Evolutionary conservation across 2,888 invertebrate genomes (phyloP).

Genomic region (Amiota mariae): DNA sequence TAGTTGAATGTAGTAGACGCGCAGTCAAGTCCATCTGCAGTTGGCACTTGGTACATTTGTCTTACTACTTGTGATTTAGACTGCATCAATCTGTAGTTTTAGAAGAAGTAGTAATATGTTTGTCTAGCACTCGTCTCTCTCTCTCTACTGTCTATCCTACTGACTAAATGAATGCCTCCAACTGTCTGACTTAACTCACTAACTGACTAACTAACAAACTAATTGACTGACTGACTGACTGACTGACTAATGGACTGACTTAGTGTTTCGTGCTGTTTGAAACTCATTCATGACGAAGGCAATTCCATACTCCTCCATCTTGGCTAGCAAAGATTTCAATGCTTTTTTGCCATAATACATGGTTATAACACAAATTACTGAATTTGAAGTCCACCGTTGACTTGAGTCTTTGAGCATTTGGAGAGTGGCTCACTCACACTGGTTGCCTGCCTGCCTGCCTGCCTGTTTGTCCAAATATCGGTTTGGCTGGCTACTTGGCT

Average conservation of each 20-base stretch:
- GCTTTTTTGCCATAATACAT: conserved; percentile 16
- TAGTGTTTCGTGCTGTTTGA: conserved; percentile 52
- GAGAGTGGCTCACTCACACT: no score
- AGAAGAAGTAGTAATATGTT: no score
- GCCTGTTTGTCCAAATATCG: conserved; percentile 22
- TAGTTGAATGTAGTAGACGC: no score
- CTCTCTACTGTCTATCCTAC: no score
- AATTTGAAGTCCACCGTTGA: conserved; percentile 47
- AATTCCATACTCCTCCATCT: neutral
- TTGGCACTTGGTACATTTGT: conserved; percentile 25
- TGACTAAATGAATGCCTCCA: neutral
- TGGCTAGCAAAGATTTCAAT: neutral
- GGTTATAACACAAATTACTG: conserved; percentile 37
- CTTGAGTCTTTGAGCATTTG: conserved; percentile 26
- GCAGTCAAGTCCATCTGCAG: neutral
- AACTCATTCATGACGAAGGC: conserved; percentile 43
- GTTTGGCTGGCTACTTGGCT: conserved; percentile 21
- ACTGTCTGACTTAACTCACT: conserved; percentile 1
- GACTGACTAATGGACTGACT: conserved; percentile 43
- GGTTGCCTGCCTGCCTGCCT: neutral
- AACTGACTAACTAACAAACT: conserved; percentile 50
- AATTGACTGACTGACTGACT: neutral
- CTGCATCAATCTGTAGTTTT: neutral
- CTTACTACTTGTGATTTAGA: neutral
- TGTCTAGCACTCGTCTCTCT: no score